A percentile compares a stretch with the other conserved stretches of the same genome.
phyloP scores from a whole-genome alignment of 1,140 invertebrate genomes.

The Bicyclus anynana region DNA sequence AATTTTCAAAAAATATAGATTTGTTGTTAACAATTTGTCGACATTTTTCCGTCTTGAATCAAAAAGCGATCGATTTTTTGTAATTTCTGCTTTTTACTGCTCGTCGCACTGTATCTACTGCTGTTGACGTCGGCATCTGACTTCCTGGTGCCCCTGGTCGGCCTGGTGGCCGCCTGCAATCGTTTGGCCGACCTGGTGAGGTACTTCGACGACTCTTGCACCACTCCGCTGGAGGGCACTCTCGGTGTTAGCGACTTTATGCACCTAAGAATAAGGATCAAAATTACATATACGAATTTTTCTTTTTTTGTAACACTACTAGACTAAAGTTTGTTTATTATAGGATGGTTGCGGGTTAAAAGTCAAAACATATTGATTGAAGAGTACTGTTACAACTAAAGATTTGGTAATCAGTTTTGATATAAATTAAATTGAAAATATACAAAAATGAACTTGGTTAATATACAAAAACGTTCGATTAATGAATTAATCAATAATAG shows the following conservation, averaged over 20 bases:
- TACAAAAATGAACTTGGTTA: too few relatives aligned
- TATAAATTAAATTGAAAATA: too few relatives aligned
- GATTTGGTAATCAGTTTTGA: too few relatives aligned
- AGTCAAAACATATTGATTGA: too few relatives aligned
- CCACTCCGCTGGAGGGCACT: constrained; percentile 9
- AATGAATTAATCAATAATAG: too few relatives aligned
- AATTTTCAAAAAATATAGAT: neutral
- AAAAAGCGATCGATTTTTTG: neutral
- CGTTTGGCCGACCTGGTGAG: constrained; percentile 52
- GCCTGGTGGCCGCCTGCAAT: constrained; percentile 44
- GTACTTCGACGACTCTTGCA: constrained; percentile 54
- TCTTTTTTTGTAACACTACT: too few relatives aligned
- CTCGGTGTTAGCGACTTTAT: constrained; percentile 59
- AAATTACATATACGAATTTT: neutral
- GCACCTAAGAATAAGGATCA: constrained; percentile 42
- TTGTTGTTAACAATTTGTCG: neutral
- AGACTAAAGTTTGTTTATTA: too few relatives aligned
- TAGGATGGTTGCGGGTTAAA: too few relatives aligned
- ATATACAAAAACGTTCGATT: too few relatives aligned
- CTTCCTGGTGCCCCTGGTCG: constrained; percentile 17
- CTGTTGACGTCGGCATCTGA: constrained; percentile 2
- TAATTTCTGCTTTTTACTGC: neutral
- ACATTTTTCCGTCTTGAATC: too few relatives aligned
- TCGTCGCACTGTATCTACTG: neutral
- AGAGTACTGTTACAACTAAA: too few relatives aligned